Evolutionary conservation across 1,140 invertebrate species (phyloP), one percentile per base, ranked within the genome.

Genomic region (Nasonia vitripennis): DNA sequence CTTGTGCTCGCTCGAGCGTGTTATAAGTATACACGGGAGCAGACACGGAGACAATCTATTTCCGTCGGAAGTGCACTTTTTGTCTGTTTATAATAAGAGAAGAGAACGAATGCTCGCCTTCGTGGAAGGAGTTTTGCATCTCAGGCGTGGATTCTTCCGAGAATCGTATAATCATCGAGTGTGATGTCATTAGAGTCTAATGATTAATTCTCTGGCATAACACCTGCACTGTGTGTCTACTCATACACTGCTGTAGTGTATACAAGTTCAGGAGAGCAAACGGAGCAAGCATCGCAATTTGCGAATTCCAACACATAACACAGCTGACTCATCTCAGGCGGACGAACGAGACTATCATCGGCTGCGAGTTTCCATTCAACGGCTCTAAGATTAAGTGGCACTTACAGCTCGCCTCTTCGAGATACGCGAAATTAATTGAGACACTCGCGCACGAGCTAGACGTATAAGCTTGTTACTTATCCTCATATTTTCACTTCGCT

Each of bases 1-100:
- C 17, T 62, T 20, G 55, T 2, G 55, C 17, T 62, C 34, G 73
- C 20, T 75, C 17, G 34, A 45, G 37, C 73, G 73, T 17, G 6
- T 51, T 20, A 62, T 23, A 31, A 10, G 51, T 6, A 31, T 20
- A 78, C 14, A 10, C 27, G 27, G 14, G 45, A 55, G 45, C 6
- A 23, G 34, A 78, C 62, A 70, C 41, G 51, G 62, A 78, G 75
- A 78, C 82, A 84, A 70, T 84, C 75, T 84, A 84, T 84, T 84
- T 84, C 82, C 74, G 82, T 68, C 62, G 75, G 62, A 84, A 83
- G 48, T 70, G 55, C 74, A 83, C 17, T 62, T 62, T 62, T 20
- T 17, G 51, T 17, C 2, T 55, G 4, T 55, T 2, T 20, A 14
- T 4, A 27, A 27, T 0, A 27, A 27, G 1, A 27, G 27, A 14